Percentiles rank a stretch among this genome's conserved stretches.
phyloP scores from a whole-genome alignment of 2,113 vertebrate species.

The Herpetotheres cachinnans region DNA sequence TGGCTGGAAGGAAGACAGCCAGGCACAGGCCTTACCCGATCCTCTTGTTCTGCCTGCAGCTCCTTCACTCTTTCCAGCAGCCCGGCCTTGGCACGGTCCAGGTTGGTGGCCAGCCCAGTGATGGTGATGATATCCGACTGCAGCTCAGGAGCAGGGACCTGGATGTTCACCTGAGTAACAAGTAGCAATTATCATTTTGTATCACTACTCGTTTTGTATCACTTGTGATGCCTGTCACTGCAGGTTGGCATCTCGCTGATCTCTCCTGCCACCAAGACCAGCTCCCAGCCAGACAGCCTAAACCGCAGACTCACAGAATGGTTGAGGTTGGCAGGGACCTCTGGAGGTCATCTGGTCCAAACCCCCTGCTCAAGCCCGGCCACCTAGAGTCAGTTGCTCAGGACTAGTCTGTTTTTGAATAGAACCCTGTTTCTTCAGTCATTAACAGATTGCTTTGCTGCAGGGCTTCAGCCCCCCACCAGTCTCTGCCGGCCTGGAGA shows the following conservation, averaged over 20 bases:
- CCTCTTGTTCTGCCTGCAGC: conserved; percentile 93
- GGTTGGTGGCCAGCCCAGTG: conserved; percentile 86
- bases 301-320: neutral
- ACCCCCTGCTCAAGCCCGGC: neutral
- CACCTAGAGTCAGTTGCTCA: neutral
- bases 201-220: neutral
- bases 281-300: neutral
- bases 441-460: neutral
- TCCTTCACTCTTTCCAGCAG: conserved; percentile 92
- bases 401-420: neutral
- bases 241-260: rapidly evolving
- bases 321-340: neutral
- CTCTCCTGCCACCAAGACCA: neutral
- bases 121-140: conserved; percentile 92
- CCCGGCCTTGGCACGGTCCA: conserved; percentile 91
- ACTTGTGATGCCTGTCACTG: neutral
- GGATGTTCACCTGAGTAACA: conserved; percentile 89
- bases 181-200: rapidly evolving
- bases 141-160: conserved; percentile 94
- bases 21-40: conserved; percentile 80
- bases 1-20: neutral
- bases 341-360: neutral
- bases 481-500: neutral
- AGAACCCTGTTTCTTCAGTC: neutral
- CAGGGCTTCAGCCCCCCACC: neutral